Evolutionary conservation across 2,797 vertebrate genomes (phyloP), one percentile per base, ranked within the genome.

Genomic region (Spizella passerina): DNA sequence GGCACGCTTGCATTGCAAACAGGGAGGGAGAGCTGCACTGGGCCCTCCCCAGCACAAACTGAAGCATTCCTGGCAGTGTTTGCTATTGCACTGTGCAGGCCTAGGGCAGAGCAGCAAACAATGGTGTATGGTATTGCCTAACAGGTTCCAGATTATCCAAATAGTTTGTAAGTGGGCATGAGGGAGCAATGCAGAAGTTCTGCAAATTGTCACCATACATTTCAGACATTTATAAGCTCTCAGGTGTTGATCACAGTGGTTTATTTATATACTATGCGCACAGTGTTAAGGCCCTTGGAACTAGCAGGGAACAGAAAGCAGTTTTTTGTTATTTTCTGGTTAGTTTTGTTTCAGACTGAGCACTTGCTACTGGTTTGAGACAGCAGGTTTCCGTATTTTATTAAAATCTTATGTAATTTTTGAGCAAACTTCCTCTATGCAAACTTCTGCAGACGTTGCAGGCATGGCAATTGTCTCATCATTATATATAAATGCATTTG

Each of bases 201-300:
- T 95, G 95, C 91, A 95, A 93, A 94, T 95, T 96, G 94, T 91
- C 96, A 94, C 95, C 94, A 76, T 55, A 61, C 84, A 50, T 94
- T 93, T 91, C 77, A 95, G 93, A 91, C 82, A 66, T 95, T 91
- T 94, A 94, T 83, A 91, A 93, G 85, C 80, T 86, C 87, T 91
- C 87, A 96, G 95, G 89, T 92, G 89, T 92, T 92, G 89, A 91
- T 94, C 92, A 87, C 68, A 73, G 88, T 34, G 52, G 86, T 95
- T 92, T 92, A 89, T 94, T 96, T 94, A 94, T 92, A 84, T 66
- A 82, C 56, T 95, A 27, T 0, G 3, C 32, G 49, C 4, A 3
- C 60, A 27, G 68, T 71, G 57, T 63, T 81, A 64, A 86, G 69
- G 79, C 65, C 9, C 55, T 83, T 38, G 43, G 63, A n/a, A 27